Conservation (phyloP, 2,113 vertebrate species). For the Salvator merianae region DNA sequence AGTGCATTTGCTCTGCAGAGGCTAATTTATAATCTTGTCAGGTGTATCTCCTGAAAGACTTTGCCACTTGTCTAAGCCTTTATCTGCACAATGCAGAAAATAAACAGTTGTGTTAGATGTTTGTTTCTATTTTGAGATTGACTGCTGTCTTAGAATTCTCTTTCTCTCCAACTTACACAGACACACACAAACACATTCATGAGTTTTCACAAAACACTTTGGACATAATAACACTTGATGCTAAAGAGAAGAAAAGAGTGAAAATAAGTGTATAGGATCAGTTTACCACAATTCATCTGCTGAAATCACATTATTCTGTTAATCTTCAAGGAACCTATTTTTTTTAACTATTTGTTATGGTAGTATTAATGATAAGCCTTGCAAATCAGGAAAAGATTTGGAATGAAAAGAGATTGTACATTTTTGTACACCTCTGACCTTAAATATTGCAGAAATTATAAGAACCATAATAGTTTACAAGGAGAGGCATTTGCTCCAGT, state of each 20-base stretch:
- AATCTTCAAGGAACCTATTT: conserved; percentile 30
- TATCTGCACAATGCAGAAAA: conserved; percentile 62
- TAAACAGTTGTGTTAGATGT: conserved; percentile 55
- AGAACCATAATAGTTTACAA: neutral
- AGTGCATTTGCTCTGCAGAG: conserved; percentile 58
- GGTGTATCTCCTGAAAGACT: conserved; percentile 60
- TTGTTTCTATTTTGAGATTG: conserved; percentile 63
- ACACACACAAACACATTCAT: neutral
- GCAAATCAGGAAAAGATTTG: conserved; percentile 14
- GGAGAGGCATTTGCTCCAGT: neutral
- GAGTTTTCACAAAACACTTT: conserved; percentile 19
- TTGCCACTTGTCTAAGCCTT: conserved; percentile 59
- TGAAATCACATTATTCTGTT: conserved; percentile 27
- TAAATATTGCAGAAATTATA: conserved; percentile 19
- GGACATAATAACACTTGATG: conserved; percentile 2
- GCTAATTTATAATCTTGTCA: conserved; percentile 71
- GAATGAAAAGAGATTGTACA: neutral
- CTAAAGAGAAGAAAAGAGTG: neutral
- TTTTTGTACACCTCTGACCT: conserved; percentile 11
- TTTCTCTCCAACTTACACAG: neutral
- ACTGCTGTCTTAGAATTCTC: conserved; percentile 44
- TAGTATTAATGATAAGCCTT: conserved; percentile 39
- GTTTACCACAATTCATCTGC: conserved; percentile 39
- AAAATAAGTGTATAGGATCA: neutral
- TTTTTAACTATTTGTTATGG: no score